Evolutionary conservation across 2,797 vertebrate genomes (phyloP), one percentile per base, ranked within the genome.

Genomic region (Coracias cyanogaster): DNA sequence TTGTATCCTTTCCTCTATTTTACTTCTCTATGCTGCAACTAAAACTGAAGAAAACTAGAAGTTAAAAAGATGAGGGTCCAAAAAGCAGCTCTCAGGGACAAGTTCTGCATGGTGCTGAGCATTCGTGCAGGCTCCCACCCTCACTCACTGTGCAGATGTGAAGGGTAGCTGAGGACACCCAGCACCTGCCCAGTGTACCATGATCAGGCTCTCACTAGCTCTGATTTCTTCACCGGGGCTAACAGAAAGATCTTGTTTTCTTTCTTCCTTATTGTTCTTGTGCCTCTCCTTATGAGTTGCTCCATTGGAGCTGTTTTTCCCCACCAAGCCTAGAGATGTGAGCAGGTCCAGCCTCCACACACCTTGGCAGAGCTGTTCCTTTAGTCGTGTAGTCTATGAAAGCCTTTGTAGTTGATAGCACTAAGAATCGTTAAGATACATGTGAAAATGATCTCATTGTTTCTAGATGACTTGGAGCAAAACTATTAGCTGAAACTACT

Each of bases 61-160:
- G 48, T 52, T 66, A 14, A 79, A 84, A 58, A 54, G 29, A 14
- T n/a, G 11, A 39, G 52, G 37, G 76, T 96, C 67, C 21, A 35
- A 96, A 87, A 35, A 85, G 71, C 88, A 93, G 37, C 77, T 97
- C 79, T 93, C 89, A 95, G 72, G 65, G 65, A 82, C 4, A 3
- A 35, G 31, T 76, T 37, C 57, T 74, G 48, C 9, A 5, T 10
- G 29, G 37, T 80, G 46, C 81, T 61, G 58, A 69, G 51, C 15
- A 48, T 37, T 93, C 6, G 1, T 24, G 31, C 9, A 26, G 55
- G 33, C 22, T 86, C 28, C 39, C 54, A 55, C 1, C 37, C 25
- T 69, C 60, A 24, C 12, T 20, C 5, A 1, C 26, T 1, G 0
- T 1, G 1, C 29, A 57, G 33, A 15, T 24, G 21, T 1, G 3